Base-by-base conservation (phyloP, 2,797 vertebrate species). In the Notoglanidium macrostoma region DNA sequence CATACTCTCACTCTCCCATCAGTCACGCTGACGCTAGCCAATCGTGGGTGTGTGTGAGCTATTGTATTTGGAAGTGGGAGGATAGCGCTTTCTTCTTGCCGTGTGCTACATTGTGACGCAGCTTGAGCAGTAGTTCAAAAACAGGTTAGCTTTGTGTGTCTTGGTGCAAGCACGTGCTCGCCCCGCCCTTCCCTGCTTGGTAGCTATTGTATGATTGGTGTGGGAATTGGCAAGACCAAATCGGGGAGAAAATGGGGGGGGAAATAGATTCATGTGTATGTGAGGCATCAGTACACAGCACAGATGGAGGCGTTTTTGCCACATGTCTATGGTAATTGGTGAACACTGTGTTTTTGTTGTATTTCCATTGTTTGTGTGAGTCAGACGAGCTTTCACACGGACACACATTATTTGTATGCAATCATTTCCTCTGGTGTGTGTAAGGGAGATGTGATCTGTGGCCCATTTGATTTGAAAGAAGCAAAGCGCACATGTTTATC, bases 401-500 rank as follows among this genome's bases (percentile, higher is more conserved):
- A 19, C 15, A 32, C 19, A 23, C 5, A 19, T 29, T 82, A 49
- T 67, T 82, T 82, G 59, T 29, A 49, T 67, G 15, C 6, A 61
- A 32, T 63, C 32, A 61, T 44, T 57, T 80, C 17, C 79, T 63
- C 23, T 29, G 17, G 57, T 81, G 57, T 61, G 78, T 81, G 51
- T 61, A 73, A 51, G 63, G 59, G 54, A 83, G 40, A 81, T 79
- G 51, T 63, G 35, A 84, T 73, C 87, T 68, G 23, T 29, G 63
- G 55, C 11, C 54, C 59, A 57, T 88, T 88, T 15, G n/a, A 85
- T 89, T 88, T 12, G 35, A 84, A 85, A 70, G 68, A 72, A 55
- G 86, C 29, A 10, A 63, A 49, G 74, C 54, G 21, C 32, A 59
- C 54, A 19, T 55, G 78, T 90, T 78, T 87, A 86, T 88, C 72